A percentile compares a stretch with the other conserved stretches of the same genome.
These are phyloP conservation scores for Xenopus laevis DNA, from an alignment of 2,113 vertebrate species.

Conservation along the genomic window DNA sequence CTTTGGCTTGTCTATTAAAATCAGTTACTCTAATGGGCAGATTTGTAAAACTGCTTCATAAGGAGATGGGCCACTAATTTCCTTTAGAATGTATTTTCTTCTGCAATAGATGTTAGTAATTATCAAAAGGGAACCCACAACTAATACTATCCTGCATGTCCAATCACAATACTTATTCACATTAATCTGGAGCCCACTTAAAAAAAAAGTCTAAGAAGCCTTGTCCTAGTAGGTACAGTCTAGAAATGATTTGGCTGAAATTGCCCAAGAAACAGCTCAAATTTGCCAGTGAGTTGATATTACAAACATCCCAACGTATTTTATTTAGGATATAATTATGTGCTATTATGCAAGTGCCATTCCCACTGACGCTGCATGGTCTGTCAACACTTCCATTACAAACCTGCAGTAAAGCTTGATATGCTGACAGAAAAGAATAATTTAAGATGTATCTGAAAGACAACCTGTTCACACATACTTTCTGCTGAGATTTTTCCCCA, in stretches of 20 bases:
- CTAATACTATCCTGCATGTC: no score
- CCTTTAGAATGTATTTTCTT: no score
- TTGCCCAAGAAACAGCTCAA: constrained; percentile 11
- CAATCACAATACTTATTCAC: no score
- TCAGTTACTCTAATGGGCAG: no score
- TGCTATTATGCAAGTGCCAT: constrained; percentile 40
- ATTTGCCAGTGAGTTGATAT: constrained; percentile 40
- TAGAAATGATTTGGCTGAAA: constrained; percentile 26
- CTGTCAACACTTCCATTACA: constrained; percentile 37
- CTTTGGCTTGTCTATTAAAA: no score
- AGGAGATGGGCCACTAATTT: no score
- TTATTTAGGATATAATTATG: constrained; percentile 45
- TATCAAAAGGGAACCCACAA: no score
- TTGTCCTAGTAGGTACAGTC: no score
- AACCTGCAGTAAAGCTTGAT: constrained; percentile 34
- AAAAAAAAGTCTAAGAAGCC: no score
- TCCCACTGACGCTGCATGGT: constrained; percentile 40
- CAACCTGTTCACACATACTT: constrained; percentile 41
- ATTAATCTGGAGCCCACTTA: no score
- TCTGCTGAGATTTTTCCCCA: constrained; percentile 23
- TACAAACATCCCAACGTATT: constrained; percentile 29
- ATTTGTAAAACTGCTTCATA: no score
- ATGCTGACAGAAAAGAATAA: constrained; percentile 43
- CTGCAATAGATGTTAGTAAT: no score
- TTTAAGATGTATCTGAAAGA: constrained; percentile 44